A percentile compares a stretch with the other conserved stretches of the same genome.
These are phyloP conservation scores for Archivesica marissinica DNA, from an alignment of 1,140 invertebrate species.

Conservation along the genomic window DNA sequence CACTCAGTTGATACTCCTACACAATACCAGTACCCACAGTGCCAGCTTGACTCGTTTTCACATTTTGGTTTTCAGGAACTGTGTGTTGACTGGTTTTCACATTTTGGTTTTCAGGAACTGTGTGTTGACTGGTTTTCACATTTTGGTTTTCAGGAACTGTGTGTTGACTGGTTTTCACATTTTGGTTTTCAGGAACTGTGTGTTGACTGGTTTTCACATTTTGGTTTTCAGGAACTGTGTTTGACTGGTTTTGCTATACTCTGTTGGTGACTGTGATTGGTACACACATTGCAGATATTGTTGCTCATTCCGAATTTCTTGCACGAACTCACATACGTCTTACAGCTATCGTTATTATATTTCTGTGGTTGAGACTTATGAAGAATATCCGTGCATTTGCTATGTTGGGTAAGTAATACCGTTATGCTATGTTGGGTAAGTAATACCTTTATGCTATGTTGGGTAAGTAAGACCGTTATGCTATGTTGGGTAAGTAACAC, in stretches of 20 bases:
- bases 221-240: conserved; percentile 78
- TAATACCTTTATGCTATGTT: too few species aligned
- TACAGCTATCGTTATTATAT: conserved; percentile 80
- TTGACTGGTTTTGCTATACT: conserved; percentile 82
- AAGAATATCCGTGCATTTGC: conserved; percentile 80
- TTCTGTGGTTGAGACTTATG: conserved; percentile 82
- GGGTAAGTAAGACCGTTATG: too few species aligned
- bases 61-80: too few species aligned
- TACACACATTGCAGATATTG: conserved; percentile 80
- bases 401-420: conserved; percentile 72
- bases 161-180: background rate
- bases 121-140: background rate
- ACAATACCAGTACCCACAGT: too few species aligned
- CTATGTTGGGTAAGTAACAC: too few species aligned
- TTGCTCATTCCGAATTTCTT: conserved; percentile 71
- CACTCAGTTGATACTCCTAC: too few species aligned
- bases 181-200: conserved; percentile 76
- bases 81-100: background rate
- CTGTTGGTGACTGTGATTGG: conserved; percentile 74
- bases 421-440: background rate
- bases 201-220: background rate
- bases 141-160: background rate
- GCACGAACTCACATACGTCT: conserved; percentile 79
- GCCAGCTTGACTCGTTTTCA: too few species aligned
- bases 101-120: background rate